Base-by-base conservation (phyloP, 2,113 vertebrate species). In the Anser cygnoides region DNA sequence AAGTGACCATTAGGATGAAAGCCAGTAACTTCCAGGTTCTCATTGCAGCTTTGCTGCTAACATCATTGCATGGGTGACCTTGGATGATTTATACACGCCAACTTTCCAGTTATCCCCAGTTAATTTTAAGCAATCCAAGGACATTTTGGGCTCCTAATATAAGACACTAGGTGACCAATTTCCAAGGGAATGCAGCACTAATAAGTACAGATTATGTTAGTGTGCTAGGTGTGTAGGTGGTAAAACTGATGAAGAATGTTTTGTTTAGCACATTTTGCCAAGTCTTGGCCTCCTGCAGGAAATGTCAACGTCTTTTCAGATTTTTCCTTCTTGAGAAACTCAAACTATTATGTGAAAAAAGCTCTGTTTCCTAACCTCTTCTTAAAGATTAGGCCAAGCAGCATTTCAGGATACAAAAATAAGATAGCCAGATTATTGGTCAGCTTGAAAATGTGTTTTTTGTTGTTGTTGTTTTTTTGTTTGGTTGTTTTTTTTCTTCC, bases 1-100 rank as follows among this genome's bases (percentile, higher is more conserved):
- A 95, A 93, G 71, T 84, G 86, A 92, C 54, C 73, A 93, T 80
- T 94, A 76, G 90, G 72, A 77, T 71, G 68, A 93, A 90, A 96
- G 74, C 83, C 92, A 96, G 70, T 59, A 89, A 87, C 23, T 89
- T 94, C 43, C 58, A 87, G 55, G 70, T 93, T 95, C 67, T 88
- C 43, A n/a, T 13, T 94, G 88, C 79, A 79, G 72, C 28, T 92
- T 96, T 95, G 68, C 70, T n/a, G 46, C 77, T 95, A 58, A 79
- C 88, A 68, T 92, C 31, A 82, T 65, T 91, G 76, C 31, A 21
- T 65, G 58, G 17, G 31, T 96, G 82, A 93, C 87, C 82, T 95
- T 95, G 91, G 35, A 35, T 72, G 55, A 87, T 81, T 81, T 0
- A 0, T 74, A 15, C 33, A 78, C n/a, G 28, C 68, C 67, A 85